Evolutionary conservation across 2,797 vertebrate species (phyloP).

Genomic region (Perodicticus potto): DNA sequence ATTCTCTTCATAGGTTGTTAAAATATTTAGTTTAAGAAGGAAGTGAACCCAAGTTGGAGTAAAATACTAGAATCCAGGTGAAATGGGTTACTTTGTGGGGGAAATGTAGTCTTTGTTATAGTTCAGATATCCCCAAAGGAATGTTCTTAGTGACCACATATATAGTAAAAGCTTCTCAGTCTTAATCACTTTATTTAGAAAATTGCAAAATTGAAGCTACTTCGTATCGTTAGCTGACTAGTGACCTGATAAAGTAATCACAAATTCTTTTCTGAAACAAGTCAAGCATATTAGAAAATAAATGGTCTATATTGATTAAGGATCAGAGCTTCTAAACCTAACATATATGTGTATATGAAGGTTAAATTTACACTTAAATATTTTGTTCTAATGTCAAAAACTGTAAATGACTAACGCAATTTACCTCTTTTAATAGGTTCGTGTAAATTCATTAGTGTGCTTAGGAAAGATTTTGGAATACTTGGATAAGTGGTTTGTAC

Average conservation of each 20-base stretch:
- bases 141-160: background rate
- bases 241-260: slow-evolving; percentile 19
- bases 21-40: slow-evolving; percentile 59
- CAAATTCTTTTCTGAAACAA: slow-evolving; percentile 51
- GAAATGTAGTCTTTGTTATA: slow-evolving; percentile 58
- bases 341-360: slow-evolving; percentile 8
- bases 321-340: slow-evolving; percentile 27
- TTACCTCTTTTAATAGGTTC: slow-evolving; percentile 90
- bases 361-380: slow-evolving; percentile 43
- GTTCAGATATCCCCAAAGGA: background rate
- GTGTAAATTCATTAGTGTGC: slow-evolving; percentile 98
- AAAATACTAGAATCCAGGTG: slow-evolving; percentile 40
- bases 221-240: slow-evolving; percentile 1
- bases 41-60: slow-evolving; percentile 26
- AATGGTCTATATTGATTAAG: background rate
- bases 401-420: slow-evolving; percentile 68
- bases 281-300: slow-evolving; percentile 15
- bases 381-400: slow-evolving; percentile 61
- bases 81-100: background rate
- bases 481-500: slow-evolving; percentile 98
- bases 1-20: slow-evolving; percentile 22
- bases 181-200: slow-evolving; percentile 43
- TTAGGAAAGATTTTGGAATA: slow-evolving; percentile 99
- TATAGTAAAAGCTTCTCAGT: slow-evolving; percentile 32
- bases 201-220: slow-evolving; percentile 13